Evolutionary conservation across 2,888 invertebrate species (phyloP), one percentile per base, ranked within the genome.

Genomic region (Fragum fragum): DNA sequence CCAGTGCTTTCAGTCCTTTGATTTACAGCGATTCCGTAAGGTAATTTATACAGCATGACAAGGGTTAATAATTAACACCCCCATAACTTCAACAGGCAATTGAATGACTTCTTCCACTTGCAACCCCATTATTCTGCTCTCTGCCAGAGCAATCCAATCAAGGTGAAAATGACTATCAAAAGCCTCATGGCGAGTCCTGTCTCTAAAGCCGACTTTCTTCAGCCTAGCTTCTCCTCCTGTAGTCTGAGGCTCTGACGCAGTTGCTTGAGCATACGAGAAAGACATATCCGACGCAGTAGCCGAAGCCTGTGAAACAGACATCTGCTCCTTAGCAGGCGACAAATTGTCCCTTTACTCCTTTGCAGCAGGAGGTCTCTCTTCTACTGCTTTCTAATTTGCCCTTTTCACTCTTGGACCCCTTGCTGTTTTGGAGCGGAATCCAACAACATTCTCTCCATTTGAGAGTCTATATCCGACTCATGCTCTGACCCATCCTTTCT

Each of bases 121-220:
- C 9, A 63, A 3, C 14, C 63, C 29, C 6, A 11, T 63, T 32
- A n/a, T n/a, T 21, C 21, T 21, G 7, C 39, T 63, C 16, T 63
- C 63, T 11, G 3, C n/a, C 6, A 2, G 5, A 6, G 14, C 14
- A 29, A 63, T 21, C 18, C 63, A 6, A 26, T 63, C 36, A 11
- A 63, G 39, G 39, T 63, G 63, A 18, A 63, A 63, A 39, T 63
- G 63, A 36, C 63, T 63, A 21, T 63, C 63, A 32, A 63, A 63
- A 6, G 63, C 63, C n/a, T 63, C 63, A n/a, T 26, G 18, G 14
- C 3, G 18, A 7, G 7, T 39, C 39, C 6, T 39, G 6, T 6
- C 7, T 53, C 6, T 53, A 6, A 53, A 5, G 5, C 21, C 5
- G 6, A 21, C n/a, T 53, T 6, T 21, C 5, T 11, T 6, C 11